Evolutionary conservation across 2,797 vertebrate genomes (phyloP), one percentile per base, ranked within the genome.

Genomic region (Myripristis murdjan): DNA sequence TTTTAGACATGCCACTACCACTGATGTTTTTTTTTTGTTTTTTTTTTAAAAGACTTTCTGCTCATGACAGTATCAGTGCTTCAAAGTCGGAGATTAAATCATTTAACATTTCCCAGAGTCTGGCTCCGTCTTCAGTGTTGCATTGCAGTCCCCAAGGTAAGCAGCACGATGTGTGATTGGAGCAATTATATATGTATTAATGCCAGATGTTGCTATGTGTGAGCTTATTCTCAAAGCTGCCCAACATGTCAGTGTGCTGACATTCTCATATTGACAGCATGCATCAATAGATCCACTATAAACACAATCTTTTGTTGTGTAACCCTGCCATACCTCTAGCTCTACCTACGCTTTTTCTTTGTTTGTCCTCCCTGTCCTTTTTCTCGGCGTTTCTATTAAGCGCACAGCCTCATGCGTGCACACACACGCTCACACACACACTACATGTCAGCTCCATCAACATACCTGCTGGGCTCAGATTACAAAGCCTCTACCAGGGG

Each of bases 391-490:
- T 39, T 33, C 61, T 52, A 43, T 49, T 18, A n/a, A 33, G 28
- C 7, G 15, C 39, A 28, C 59, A 37, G 57, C 5, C 70, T 35
- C 74, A 46, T 47, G 3, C 66, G 18, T 51, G 8, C 28, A n/a
- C 57, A 57, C 70, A 28, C 52, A 15, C 65, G 46, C 69, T 1
- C 44, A 67, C 69, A 28, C 72, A 43, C 22, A 20, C 12, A 48
- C 33, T 23, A 12, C 48, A 67, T 24, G 23, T 59, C 63, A 79
- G 68, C 59, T 80, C 75, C 70, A 84, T 85, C 83, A 83, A 62
- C 69, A 37, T 83, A 88, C 85, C 88, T 92, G 88, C 78, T 78
- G 72, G 73, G 83, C 64, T 92, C 89, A 83, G 79, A 87, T 91
- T 92, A 90, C 90, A 90, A 89, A 85, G 83, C 72, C 80, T 81